Percentiles rank a stretch among this genome's conserved stretches.
Conservation (phyloP, 2,888 invertebrate genomes). For the Ophioninae sp. region DNA sequence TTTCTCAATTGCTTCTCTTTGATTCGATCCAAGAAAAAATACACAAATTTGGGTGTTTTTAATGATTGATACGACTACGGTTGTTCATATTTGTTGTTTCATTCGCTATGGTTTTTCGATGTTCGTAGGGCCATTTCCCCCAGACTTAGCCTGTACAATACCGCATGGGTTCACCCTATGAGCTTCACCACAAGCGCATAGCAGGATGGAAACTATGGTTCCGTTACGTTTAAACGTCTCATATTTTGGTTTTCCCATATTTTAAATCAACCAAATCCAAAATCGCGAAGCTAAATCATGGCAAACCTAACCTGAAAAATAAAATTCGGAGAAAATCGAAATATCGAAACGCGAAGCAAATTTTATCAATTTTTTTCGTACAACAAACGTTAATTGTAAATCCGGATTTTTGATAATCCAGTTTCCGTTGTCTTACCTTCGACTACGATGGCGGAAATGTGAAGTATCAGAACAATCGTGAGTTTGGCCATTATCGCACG, state of each 20-base stretch:
- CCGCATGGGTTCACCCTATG: too few relatives aligned
- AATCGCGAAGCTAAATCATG: not conserved
- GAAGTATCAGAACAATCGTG: conserved; percentile 22
- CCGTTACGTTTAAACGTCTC: not conserved
- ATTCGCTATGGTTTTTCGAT: too few relatives aligned
- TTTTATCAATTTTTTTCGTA: too few relatives aligned
- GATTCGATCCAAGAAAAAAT: too few relatives aligned
- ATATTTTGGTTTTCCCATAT: not conserved
- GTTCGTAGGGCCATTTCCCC: too few relatives aligned
- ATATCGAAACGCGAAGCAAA: not conserved
- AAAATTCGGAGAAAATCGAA: not conserved
- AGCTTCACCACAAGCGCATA: conserved; percentile 11
- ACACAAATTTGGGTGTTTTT: too few relatives aligned
- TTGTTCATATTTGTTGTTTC: too few relatives aligned
- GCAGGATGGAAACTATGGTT: not conserved
- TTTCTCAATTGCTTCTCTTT: too few relatives aligned
- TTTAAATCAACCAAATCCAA: conserved; percentile 13
- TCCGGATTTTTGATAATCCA: too few relatives aligned
- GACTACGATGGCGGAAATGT: conserved; percentile 16
- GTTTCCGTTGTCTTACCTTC: conserved; percentile 34
- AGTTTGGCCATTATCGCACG: conserved; percentile 28
- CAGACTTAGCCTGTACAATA: too few relatives aligned
- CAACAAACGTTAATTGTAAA: not conserved
- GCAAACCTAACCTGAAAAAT: conserved; percentile 5
- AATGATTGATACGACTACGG: too few relatives aligned